phyloP scores from a whole-genome alignment of 2,888 invertebrate species.

The Drosophila tanythrix region DNA sequence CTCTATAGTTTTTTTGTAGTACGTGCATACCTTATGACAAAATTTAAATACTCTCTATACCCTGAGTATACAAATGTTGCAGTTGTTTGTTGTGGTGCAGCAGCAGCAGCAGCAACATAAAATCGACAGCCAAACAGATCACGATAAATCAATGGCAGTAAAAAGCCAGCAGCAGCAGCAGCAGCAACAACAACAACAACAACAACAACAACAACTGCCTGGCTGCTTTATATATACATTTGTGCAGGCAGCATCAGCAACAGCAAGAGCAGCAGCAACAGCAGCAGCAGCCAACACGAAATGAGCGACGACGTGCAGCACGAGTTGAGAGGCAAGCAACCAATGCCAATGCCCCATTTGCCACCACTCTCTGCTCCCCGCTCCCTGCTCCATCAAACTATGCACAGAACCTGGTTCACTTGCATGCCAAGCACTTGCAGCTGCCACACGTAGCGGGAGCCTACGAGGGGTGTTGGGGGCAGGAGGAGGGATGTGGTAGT shows the following conservation, averaged over 20 bases:
- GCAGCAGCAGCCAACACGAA: constrained; percentile 71
- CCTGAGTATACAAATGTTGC: constrained; percentile 52
- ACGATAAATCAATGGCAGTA: constrained; percentile 80
- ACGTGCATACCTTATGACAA: not conserved
- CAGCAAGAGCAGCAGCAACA: not conserved
- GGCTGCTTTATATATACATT: constrained; percentile 51
- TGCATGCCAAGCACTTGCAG: constrained; percentile 61
- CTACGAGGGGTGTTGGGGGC: not conserved
- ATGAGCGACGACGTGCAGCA: constrained; percentile 80
- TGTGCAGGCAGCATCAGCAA: constrained; percentile 33
- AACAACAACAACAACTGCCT: constrained; percentile 51
- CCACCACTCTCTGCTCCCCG: constrained; percentile 2
- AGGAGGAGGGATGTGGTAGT: constrained; percentile 2
- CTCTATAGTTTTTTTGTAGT: not conserved
- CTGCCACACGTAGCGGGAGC: constrained; percentile 16
- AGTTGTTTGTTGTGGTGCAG: constrained; percentile 52
- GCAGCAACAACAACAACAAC: constrained; percentile 17
- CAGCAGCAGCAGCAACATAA: constrained; percentile 61
- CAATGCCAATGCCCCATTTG: constrained; percentile 39
- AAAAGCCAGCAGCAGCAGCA: constrained; percentile 61
- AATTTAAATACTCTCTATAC: not conserved
- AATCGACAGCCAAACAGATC: constrained; percentile 79
- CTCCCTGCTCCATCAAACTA: not conserved
- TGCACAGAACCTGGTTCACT: constrained; percentile 40
- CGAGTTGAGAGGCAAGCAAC: constrained; percentile 61